Evolutionary conservation across 1,140 invertebrate species (phyloP).

Genomic region (Drosophila cardini): DNA sequence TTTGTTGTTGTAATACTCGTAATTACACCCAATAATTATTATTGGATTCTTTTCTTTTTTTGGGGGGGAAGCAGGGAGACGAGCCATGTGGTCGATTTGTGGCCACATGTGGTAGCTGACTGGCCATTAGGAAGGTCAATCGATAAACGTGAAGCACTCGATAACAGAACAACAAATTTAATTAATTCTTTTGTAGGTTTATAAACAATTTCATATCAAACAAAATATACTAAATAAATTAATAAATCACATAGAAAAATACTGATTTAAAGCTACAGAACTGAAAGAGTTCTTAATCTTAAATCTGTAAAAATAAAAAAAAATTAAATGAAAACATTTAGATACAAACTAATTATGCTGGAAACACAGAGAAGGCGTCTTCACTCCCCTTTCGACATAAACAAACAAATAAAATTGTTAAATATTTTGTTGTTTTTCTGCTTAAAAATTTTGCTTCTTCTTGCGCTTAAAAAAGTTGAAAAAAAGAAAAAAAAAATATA

Average conservation of each 20-base stretch:
- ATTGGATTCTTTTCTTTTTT: slow-evolving; percentile 13
- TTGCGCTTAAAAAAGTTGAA: slow-evolving; percentile 17
- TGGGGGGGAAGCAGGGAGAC: slow-evolving; percentile 5
- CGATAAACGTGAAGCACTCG: not conserved
- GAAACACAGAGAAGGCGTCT: slow-evolving; percentile 11
- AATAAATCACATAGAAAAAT: too few species aligned
- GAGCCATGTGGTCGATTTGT: slow-evolving; percentile 45
- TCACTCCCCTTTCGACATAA: slow-evolving; percentile 31
- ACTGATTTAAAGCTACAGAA: too few species aligned
- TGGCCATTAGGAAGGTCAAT: slow-evolving; percentile 31
- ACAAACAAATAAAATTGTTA: slow-evolving; percentile 47
- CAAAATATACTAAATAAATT: too few species aligned
- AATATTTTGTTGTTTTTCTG: slow-evolving; percentile 18
- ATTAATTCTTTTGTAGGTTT: not conserved
- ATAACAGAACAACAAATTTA: not conserved
- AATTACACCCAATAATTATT: slow-evolving; percentile 24
- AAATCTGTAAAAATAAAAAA: too few species aligned
- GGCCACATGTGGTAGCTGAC: not conserved
- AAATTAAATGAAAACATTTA: slow-evolving; percentile 34
- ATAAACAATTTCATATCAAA: too few species aligned
- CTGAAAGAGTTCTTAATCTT: too few species aligned
- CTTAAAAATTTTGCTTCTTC: slow-evolving; percentile 24
- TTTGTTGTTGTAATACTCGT: slow-evolving; percentile 32
- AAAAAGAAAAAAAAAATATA: slow-evolving; percentile 28
- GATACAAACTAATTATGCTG: slow-evolving; percentile 38